Percentiles rank a stretch among this genome's conserved stretches.
phyloP scores from a whole-genome alignment of 1,140 invertebrate species.

The Achroia grisella region DNA sequence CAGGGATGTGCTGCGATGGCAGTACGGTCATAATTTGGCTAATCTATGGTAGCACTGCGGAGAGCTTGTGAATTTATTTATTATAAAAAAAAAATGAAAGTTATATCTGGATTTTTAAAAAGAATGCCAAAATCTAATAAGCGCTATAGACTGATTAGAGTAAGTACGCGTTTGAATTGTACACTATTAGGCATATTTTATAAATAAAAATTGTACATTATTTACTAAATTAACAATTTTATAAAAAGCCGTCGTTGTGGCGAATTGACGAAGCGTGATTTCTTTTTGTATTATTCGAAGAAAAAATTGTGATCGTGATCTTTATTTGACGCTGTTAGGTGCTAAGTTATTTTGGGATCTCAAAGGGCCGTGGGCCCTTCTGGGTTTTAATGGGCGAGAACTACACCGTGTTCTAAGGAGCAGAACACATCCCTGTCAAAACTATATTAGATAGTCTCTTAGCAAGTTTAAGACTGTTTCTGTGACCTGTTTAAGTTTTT shows the following conservation, averaged over 20 bases:
- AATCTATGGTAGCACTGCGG: slow-evolving; percentile 29
- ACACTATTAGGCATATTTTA: slow-evolving; percentile 71
- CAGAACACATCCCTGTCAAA: slow-evolving; percentile 71
- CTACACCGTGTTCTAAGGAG: slow-evolving; percentile 68
- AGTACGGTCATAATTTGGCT: slow-evolving; percentile 47
- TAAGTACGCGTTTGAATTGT: slow-evolving; percentile 68
- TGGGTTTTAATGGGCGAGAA: slow-evolving; percentile 45
- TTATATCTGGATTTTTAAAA: slow-evolving; percentile 18
- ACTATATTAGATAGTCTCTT: slow-evolving; percentile 69
- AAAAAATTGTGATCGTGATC: slow-evolving; percentile 57
- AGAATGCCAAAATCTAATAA: slow-evolving; percentile 68
- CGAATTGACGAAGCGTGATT: slow-evolving; percentile 29
- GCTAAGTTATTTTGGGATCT: slow-evolving; percentile 62
- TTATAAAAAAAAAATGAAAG: slow-evolving; percentile 26
- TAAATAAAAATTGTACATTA: slow-evolving; percentile 70
- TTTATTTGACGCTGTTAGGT: slow-evolving; percentile 45
- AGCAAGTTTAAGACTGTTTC: slow-evolving; percentile 73
- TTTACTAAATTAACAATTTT: slow-evolving; percentile 69
- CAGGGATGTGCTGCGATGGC: slow-evolving; percentile 69
- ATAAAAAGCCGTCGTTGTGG: slow-evolving; percentile 23
- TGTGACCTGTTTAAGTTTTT: slow-evolving; percentile 72
- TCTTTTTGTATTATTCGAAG: slow-evolving; percentile 51
- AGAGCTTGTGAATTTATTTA: slow-evolving; percentile 49
- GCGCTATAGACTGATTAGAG: slow-evolving; percentile 73
- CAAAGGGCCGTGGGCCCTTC: slow-evolving; percentile 28